A percentile compares a stretch with the other conserved stretches of the same genome.
Evolutionary conservation across 2,797 vertebrate genomes (phyloP).

Genomic region (Enteromius treurensis): DNA sequence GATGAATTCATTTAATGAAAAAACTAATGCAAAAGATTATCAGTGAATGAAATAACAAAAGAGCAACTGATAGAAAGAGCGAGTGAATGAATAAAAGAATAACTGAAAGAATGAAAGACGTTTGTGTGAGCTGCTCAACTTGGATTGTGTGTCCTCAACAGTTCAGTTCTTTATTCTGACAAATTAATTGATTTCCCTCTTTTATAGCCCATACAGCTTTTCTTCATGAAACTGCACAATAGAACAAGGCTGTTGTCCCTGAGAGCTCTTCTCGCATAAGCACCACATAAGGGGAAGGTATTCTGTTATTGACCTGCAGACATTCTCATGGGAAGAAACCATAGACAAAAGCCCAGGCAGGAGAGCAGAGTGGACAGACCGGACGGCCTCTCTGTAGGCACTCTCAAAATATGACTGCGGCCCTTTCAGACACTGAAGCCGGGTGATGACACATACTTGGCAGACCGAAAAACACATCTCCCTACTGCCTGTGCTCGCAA

Average conservation of each 20-base stretch:
- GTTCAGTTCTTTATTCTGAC: slow-evolving; percentile 30
- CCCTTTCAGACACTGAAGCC: slow-evolving; percentile 71
- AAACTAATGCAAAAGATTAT: not conserved
- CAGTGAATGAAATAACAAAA: not conserved
- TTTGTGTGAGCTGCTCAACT: slow-evolving; percentile 5
- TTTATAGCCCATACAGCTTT: slow-evolving; percentile 29
- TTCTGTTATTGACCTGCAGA: slow-evolving; percentile 67
- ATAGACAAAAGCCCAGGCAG: slow-evolving; percentile 71
- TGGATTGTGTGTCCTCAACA: slow-evolving; percentile 16
- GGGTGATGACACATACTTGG: slow-evolving; percentile 75
- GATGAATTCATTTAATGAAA: not conserved
- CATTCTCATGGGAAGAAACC: slow-evolving; percentile 72
- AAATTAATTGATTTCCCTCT: slow-evolving; percentile 41
- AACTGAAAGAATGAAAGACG: not conserved
- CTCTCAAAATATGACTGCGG: slow-evolving; percentile 71
- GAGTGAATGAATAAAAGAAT: not conserved
- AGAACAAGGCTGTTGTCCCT: slow-evolving; percentile 43
- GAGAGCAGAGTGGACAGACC: slow-evolving; percentile 63
- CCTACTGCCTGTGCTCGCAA: slow-evolving; percentile 53
- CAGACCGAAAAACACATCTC: slow-evolving; percentile 62
- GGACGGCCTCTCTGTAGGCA: slow-evolving; percentile 65
- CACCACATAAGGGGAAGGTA: slow-evolving; percentile 58
- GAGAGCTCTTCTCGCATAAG: slow-evolving; percentile 43
- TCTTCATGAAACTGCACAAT: slow-evolving; percentile 35
- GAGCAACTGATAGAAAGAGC: no score